A percentile compares a stretch with the other conserved stretches of the same genome.
Evolutionary conservation across 2,113 vertebrate genomes (phyloP).

Genomic region (Pelmatolapia mariae): DNA sequence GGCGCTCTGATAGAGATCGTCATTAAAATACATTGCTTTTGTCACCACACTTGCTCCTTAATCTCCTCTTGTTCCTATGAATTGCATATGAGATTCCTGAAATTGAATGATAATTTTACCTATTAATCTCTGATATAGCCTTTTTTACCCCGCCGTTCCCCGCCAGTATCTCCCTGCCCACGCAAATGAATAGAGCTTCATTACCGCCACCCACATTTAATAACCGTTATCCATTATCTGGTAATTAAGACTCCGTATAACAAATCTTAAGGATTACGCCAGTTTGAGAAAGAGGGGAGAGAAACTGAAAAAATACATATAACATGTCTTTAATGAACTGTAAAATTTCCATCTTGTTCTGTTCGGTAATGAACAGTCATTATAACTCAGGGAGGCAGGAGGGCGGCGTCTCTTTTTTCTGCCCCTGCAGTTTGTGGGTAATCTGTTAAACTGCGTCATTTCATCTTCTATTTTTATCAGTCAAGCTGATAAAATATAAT

Average conservation of each 20-base stretch:
- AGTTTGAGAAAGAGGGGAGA: constrained; percentile 56
- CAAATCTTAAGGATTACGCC: constrained; percentile 95
- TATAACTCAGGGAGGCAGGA: constrained; percentile 85
- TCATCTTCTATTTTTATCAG: constrained; percentile 99
- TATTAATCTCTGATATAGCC: constrained; percentile 96
- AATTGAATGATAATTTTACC: constrained; percentile 99
- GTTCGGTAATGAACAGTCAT: constrained; percentile 95
- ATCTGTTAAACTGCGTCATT: constrained; percentile 93
- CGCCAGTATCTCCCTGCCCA: constrained; percentile 67
- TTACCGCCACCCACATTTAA: constrained; percentile 95
- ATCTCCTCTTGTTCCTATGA: constrained; percentile 93
- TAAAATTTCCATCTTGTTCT: constrained; percentile 98
- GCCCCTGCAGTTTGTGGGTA: constrained; percentile 84
- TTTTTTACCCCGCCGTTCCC: constrained; percentile 89
- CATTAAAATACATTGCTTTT: constrained; percentile 88
- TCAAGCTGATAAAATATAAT: constrained; percentile 95
- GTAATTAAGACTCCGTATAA: constrained; percentile 99
- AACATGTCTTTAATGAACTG: constrained; percentile 99
- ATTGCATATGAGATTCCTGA: constrained; percentile 97
- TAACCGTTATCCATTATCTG: constrained; percentile 99
- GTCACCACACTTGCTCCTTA: constrained; percentile 87
- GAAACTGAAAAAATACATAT: constrained; percentile 83
- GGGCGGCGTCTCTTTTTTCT: constrained; percentile 56
- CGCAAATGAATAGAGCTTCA: constrained; percentile 97
- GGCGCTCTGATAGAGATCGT: constrained; percentile 72